These are phyloP conservation scores for Strongylocentrotus purpuratus DNA, from an alignment of 35 echinoderm and acorn worm genomes.

Conservation along the genomic window DNA sequence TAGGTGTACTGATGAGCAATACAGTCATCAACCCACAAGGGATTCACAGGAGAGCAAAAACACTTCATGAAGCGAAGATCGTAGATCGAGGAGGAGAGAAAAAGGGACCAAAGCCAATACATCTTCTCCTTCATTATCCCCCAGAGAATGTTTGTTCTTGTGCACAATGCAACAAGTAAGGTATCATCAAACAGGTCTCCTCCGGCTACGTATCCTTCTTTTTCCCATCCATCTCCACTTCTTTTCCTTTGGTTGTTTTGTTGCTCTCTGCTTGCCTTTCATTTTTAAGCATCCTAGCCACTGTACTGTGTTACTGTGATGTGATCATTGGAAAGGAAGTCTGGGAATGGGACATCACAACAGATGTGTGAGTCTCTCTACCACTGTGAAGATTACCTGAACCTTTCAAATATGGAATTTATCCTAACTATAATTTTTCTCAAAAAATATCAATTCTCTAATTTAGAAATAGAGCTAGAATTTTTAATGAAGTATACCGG, in stretches of 20 bases:
- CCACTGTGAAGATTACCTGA: neutral
- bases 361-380: neutral
- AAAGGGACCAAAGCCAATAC: neutral
- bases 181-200: neutral
- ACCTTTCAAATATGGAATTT: neutral
- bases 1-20: neutral
- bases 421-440: neutral
- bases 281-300: neutral
- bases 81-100: neutral
- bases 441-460: neutral
- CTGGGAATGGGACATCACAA: neutral
- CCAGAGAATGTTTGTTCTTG: constrained; percentile 4
- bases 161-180: neutral
- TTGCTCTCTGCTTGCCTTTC: neutral
- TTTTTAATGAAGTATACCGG: neutral
- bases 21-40: neutral
- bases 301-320: neutral
- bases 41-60: neutral
- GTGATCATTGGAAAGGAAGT: neutral
- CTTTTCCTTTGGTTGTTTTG: neutral
- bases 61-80: constrained; percentile 9
- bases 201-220: neutral
- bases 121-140: constrained; percentile 6
- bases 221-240: neutral
- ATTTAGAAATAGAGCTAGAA: neutral